Conservation (phyloP, 2,113 vertebrate genomes). For the Numida meleagris region DNA sequence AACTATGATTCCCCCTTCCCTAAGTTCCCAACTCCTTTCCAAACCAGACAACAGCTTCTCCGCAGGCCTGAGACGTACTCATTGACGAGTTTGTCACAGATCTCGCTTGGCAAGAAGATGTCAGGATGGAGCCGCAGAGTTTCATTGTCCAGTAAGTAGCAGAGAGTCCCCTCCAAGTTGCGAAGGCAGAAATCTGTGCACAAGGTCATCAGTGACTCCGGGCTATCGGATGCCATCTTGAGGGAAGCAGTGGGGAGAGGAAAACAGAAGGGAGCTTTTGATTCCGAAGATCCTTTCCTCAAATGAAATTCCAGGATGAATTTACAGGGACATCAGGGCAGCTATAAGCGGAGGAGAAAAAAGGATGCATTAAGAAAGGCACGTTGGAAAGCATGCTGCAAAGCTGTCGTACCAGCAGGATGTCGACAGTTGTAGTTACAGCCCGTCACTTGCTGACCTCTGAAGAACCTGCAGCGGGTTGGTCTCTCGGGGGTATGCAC, state of each 20-base stretch:
- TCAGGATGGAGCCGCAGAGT: constrained; percentile 88
- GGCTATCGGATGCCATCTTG: constrained; percentile 87
- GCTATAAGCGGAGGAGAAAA: neutral
- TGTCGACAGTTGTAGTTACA: neutral
- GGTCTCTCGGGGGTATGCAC: neutral
- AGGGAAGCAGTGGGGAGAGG: neutral
- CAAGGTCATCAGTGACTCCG: constrained; percentile 92
- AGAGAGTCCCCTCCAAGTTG: constrained; percentile 93
- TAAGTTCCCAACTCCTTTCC: neutral
- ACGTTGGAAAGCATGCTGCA: neutral
- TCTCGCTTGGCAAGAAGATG: constrained; percentile 96
- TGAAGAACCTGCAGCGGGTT: neutral
- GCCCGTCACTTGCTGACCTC: neutral
- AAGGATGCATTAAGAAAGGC: neutral
- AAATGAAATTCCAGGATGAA: neutral
- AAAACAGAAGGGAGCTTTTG: constrained; percentile 7
- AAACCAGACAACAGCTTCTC: neutral
- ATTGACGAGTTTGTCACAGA: constrained; percentile 95
- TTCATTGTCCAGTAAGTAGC: constrained; percentile 89
- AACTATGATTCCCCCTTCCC: neutral
- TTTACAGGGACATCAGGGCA: constrained; percentile 69
- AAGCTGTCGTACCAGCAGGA: neutral
- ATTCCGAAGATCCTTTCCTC: constrained; percentile 28
- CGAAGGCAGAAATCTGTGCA: constrained; percentile 92
- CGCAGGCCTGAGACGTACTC: constrained; percentile 77